Evolutionary conservation across 1,140 invertebrate species (phyloP).

Genomic region (Macrobrachium nipponense): DNA sequence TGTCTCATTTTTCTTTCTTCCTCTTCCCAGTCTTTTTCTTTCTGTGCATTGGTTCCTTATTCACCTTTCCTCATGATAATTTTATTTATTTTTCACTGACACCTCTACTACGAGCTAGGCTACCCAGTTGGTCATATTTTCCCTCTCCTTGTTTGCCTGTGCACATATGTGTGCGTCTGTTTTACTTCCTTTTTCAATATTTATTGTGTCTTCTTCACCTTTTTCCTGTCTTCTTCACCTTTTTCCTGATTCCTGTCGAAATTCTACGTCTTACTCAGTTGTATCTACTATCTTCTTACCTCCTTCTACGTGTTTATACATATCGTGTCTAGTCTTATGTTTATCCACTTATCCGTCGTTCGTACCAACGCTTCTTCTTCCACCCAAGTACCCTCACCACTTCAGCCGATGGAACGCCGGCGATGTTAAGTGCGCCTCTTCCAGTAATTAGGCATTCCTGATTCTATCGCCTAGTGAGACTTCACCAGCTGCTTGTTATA

Average conservation of each 20-base stretch:
- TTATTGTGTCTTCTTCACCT: not conserved
- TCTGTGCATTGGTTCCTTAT: not conserved
- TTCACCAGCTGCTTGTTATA: not conserved
- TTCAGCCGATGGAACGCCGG: not conserved
- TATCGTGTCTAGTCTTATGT: not conserved
- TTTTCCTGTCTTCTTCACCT: no score
- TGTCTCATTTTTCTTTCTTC: not conserved
- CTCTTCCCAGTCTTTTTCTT: not conserved
- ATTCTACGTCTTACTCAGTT: not conserved
- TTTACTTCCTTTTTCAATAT: not conserved
- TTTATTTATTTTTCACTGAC: no score
- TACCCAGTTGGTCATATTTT: not conserved
- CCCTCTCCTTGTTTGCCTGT: not conserved
- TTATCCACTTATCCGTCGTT: not conserved
- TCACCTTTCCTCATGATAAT: no score
- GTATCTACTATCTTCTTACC: not conserved
- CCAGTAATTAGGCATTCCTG: not conserved
- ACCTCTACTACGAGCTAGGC: no score
- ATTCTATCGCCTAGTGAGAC: not conserved
- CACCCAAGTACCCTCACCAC: not conserved
- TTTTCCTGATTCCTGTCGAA: not conserved
- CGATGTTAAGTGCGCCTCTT: not conserved
- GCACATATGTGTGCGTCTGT: not conserved
- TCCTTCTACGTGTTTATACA: not conserved
- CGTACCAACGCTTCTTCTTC: not conserved